Conservation (phyloP, 2,888 invertebrate species). For the Drosophila neonasuta region DNA sequence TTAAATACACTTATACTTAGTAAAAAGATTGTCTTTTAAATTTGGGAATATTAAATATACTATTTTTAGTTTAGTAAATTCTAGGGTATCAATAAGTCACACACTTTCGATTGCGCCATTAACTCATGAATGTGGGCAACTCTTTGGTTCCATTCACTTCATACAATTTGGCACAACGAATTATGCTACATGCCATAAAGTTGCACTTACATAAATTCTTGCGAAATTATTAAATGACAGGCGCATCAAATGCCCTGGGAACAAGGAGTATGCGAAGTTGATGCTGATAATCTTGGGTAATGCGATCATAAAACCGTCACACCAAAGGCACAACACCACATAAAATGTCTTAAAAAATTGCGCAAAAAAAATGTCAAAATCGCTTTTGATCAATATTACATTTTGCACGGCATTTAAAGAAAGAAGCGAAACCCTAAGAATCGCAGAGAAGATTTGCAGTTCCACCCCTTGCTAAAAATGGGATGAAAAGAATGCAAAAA, state of each 20-base stretch:
- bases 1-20: no score
- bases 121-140: conserved; percentile 9
- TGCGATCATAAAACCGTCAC: conserved; percentile 68
- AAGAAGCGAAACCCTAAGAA: conserved; percentile 24
- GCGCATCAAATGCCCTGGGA: conserved; percentile 56
- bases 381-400: conserved; percentile 57
- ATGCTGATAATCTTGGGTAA: conserved; percentile 48
- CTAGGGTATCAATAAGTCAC: neutral
- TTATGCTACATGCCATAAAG: conserved; percentile 24
- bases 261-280: conserved; percentile 9
- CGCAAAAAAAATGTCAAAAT: conserved; percentile 63
- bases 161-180: conserved; percentile 31
- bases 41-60: no score
- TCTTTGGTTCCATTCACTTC: conserved; percentile 14
- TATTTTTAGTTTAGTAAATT: no score
- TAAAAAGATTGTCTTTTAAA: no score
- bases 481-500: conserved; percentile 31
- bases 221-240: conserved; percentile 41
- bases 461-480: conserved; percentile 59
- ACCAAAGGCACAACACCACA: conserved; percentile 61
- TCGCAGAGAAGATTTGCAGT: conserved; percentile 48
- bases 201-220: conserved; percentile 53
- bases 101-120: neutral
- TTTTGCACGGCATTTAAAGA: conserved; percentile 70
- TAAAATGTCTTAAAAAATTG: conserved; percentile 50